These are phyloP conservation scores for Drosophila nannoptera DNA, from an alignment of 1,140 invertebrate species.

Conservation along the genomic window DNA sequence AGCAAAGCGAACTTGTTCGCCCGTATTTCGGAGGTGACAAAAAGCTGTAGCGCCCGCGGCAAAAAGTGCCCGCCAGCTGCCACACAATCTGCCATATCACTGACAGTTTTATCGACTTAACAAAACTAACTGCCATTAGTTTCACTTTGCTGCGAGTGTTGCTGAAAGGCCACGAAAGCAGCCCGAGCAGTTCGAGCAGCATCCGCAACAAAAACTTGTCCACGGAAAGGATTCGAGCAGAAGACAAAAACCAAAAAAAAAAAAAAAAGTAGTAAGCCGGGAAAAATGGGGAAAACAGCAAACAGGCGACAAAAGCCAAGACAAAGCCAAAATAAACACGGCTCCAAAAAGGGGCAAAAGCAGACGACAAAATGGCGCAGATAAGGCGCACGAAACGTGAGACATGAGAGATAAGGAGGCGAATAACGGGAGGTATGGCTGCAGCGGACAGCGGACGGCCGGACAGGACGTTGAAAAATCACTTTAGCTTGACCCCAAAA, in stretches of 20 bases:
- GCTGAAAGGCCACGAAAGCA: slow-evolving; percentile 68
- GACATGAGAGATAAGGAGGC: slow-evolving; percentile 35
- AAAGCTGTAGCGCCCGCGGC: slow-evolving; percentile 22
- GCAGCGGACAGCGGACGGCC: slow-evolving; percentile 17
- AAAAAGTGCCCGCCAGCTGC: slow-evolving; percentile 45
- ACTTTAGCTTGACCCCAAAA: slow-evolving; percentile 78
- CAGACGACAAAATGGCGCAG: slow-evolving; percentile 31
- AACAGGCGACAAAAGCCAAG: slow-evolving; percentile 43
- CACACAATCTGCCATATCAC: slow-evolving; percentile 77
- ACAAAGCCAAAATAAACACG: slow-evolving; percentile 73
- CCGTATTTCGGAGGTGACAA: slow-evolving; percentile 30
- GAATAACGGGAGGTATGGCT: not conserved
- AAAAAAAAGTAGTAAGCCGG: slow-evolving; percentile 1
- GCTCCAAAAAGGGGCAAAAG: slow-evolving; percentile 23
- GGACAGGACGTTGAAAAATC: slow-evolving; percentile 76
- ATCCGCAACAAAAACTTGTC: slow-evolving; percentile 37
- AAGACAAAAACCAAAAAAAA: slow-evolving; percentile 19
- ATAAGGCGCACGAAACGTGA: slow-evolving; percentile 58
- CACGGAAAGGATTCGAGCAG: slow-evolving; percentile 30
- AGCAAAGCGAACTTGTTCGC: slow-evolving; percentile 13
- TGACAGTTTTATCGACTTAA: slow-evolving; percentile 79
- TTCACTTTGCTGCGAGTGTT: slow-evolving; percentile 75
- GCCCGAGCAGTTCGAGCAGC: slow-evolving; percentile 11
- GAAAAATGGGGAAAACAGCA: slow-evolving; percentile 20
- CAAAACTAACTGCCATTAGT: slow-evolving; percentile 79